These are phyloP conservation scores for Drosophila kikkawai DNA, from an alignment of 1,140 invertebrate genomes.

Conservation along the genomic window DNA sequence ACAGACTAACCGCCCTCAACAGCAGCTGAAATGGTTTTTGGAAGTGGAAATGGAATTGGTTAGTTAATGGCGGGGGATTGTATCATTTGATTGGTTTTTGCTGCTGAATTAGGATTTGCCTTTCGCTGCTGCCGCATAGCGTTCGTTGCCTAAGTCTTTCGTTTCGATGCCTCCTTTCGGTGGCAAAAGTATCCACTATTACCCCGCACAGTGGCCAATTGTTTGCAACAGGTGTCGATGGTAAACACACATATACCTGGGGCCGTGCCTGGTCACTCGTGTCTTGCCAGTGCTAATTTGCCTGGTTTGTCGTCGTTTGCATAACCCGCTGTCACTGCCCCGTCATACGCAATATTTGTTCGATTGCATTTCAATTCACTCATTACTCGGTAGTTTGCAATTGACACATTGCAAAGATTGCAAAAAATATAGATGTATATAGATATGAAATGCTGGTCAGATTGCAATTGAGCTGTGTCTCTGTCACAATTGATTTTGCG, in stretches of 20 bases:
- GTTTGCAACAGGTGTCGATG: conserved; percentile 25
- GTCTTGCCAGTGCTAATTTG: conserved; percentile 58
- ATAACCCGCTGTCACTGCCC: conserved; percentile 47
- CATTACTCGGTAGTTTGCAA: conserved; percentile 60
- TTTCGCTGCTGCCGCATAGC: conserved; percentile 31
- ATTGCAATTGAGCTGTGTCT: conserved; percentile 30
- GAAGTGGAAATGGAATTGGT: conserved; percentile 28
- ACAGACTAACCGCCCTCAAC: conserved; percentile 51
- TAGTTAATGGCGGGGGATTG: conserved; percentile 46
- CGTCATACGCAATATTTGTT: conserved; percentile 67
- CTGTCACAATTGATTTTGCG: conserved; percentile 29
- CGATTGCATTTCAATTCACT: conserved; percentile 79
- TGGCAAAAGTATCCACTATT: conserved; percentile 24
- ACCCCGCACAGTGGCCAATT: conserved; percentile 34
- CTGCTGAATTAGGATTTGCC: conserved; percentile 39
- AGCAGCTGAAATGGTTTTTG: conserved; percentile 17
- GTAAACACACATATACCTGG: conserved; percentile 17
- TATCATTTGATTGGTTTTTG: conserved; percentile 42
- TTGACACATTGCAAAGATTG: conserved; percentile 65
- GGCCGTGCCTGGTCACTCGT: conserved; percentile 37
- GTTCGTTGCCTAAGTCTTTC: conserved; percentile 80
- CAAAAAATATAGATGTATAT: conserved; percentile 18
- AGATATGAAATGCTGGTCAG: conserved; percentile 35
- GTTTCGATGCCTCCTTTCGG: conserved; percentile 44
- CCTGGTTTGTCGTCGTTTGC: conserved; percentile 57